These are phyloP conservation scores for Actenoides lindsayi DNA, from an alignment of 2,113 vertebrate species.

Conservation along the genomic window DNA sequence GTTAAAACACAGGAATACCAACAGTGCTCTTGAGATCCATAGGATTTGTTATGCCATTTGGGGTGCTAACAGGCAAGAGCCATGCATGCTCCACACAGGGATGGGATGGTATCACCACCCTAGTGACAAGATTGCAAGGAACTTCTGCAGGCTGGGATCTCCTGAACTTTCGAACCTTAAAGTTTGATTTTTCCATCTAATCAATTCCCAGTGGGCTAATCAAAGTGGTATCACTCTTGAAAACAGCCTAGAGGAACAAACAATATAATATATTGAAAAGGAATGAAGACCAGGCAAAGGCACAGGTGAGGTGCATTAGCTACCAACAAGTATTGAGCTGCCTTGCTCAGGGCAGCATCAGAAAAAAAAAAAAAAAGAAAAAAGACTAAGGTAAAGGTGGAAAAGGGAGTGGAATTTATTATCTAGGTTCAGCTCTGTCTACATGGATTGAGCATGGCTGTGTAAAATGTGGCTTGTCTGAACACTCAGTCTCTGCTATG, in stretches of 20 bases:
- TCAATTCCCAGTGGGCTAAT: background rate
- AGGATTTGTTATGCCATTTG: background rate
- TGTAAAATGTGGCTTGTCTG: background rate
- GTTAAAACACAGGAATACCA: background rate
- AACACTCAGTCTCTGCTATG: background rate
- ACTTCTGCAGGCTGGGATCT: background rate
- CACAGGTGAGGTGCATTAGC: background rate
- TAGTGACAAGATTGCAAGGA: background rate
- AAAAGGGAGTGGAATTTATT: background rate
- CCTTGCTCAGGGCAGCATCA: background rate
- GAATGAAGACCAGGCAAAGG: background rate
- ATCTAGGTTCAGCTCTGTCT: background rate
- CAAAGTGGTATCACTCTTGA: background rate
- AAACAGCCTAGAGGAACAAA: background rate
- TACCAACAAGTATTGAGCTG: constrained; percentile 11
- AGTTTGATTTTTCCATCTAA: background rate
- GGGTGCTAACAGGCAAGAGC: background rate
- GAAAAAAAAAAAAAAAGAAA: background rate
- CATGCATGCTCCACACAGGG: background rate
- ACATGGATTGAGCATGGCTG: background rate
- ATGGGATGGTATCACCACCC: background rate
- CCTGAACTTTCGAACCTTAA: background rate
- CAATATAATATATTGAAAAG: background rate
- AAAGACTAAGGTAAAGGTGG: background rate
- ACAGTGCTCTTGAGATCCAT: background rate